These are phyloP conservation scores for Cnemophilus loriae DNA, from an alignment of 2,113 vertebrate species.

Conservation along the genomic window DNA sequence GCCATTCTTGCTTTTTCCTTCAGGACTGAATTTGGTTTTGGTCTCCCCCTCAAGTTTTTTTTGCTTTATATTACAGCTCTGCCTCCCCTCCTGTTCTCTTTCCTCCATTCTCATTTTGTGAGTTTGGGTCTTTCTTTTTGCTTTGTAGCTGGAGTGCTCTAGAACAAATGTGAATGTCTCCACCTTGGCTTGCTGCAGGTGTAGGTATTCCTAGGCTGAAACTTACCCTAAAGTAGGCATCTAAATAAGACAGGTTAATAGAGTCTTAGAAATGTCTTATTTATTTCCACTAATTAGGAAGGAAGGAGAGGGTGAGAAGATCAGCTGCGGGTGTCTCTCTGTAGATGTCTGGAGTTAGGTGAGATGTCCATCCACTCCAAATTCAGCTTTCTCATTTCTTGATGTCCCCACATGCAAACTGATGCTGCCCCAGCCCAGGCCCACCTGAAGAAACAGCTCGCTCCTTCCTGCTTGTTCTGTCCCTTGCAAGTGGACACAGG, in stretches of 20 bases:
- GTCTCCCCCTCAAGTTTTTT: neutral
- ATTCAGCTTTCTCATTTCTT: neutral
- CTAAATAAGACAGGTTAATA: neutral
- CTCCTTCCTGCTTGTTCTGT: neutral
- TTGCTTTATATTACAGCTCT: neutral
- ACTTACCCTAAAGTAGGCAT: neutral
- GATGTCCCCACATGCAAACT: fast-evolving
- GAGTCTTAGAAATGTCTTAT: neutral
- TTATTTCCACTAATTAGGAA: neutral
- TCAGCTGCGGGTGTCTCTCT: neutral
- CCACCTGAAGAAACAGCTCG: neutral
- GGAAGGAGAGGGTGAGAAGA: neutral
- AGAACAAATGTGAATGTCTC: neutral
- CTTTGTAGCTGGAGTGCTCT: neutral
- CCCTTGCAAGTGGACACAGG: neutral
- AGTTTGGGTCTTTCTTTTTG: neutral
- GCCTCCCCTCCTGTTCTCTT: neutral
- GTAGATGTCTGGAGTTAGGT: neutral
- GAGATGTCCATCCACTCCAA: neutral
- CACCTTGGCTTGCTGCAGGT: neutral
- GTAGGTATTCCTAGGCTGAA: neutral
- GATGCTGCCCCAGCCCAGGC: neutral
- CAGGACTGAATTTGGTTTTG: neutral
- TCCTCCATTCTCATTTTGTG: neutral
- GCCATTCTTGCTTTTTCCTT: neutral